A percentile compares a stretch with the other conserved stretches of the same genome.
Conservation (phyloP, 2,797 vertebrate species). For the Scyliorhinus canicula region DNA sequence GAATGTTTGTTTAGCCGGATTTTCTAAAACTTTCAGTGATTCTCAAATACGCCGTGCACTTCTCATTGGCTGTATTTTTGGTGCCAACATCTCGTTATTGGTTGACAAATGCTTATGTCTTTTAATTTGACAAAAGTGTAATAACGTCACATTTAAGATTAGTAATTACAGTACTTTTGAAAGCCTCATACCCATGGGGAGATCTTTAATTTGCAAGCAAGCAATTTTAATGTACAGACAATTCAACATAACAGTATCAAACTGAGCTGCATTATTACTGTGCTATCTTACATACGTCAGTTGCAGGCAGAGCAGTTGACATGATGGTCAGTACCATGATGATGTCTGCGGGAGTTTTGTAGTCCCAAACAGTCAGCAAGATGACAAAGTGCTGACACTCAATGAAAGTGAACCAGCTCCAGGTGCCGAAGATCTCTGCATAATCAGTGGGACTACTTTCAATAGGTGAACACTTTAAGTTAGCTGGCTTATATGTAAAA, state of each 20-base stretch:
- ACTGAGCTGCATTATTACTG: conserved; percentile 4
- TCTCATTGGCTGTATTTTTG: not conserved
- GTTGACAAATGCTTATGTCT: conserved; percentile 13
- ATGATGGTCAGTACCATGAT: not conserved
- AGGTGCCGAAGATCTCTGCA: not conserved
- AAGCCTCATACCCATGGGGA: not conserved
- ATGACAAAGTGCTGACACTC: not conserved
- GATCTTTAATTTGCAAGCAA: conserved; percentile 27
- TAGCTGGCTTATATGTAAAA: not conserved
- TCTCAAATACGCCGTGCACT: not conserved
- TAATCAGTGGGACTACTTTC: not conserved
- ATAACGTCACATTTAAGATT: conserved; percentile 21
- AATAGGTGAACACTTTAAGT: not conserved
- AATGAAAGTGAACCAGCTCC: not conserved
- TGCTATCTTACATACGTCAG: not conserved
- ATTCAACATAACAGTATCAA: not conserved
- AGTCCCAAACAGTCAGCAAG: not conserved
- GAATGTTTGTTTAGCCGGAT: not conserved
- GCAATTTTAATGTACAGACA: conserved; percentile 34
- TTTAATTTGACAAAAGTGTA: not conserved
- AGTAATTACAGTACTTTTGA: conserved; percentile 23
- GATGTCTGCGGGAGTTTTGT: not conserved
- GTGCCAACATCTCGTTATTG: not conserved
- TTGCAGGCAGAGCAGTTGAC: not conserved
- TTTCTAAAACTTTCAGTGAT: not conserved